These are phyloP conservation scores for Rhyzopertha dominica DNA, from an alignment of 1,140 invertebrate species.

Conservation along the genomic window DNA sequence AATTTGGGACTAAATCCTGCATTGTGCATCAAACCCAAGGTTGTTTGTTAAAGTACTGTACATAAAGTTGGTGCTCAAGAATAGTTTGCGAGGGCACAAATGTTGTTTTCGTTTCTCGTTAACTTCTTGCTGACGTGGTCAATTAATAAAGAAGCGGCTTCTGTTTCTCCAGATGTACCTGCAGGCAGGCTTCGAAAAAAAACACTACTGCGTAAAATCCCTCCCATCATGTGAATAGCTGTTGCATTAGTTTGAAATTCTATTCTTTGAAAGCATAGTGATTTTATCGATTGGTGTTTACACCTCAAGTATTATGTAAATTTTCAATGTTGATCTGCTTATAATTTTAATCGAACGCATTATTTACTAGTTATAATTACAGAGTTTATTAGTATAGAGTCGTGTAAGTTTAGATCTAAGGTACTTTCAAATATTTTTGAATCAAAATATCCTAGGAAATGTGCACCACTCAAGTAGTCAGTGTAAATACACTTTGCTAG, in stretches of 20 bases:
- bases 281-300: conserved; percentile 21
- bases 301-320: conserved; percentile 31
- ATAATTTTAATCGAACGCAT: conserved; percentile 24
- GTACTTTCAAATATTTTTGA: conserved; percentile 8
- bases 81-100: conserved; percentile 24
- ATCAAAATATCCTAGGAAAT: background rate
- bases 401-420: conserved; percentile 13
- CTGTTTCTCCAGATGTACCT: conserved; percentile 28
- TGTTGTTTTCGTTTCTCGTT: conserved; percentile 18
- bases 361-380: conserved; percentile 15
- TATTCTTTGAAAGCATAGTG: conserved; percentile 32
- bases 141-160: conserved; percentile 26
- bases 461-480: conserved; percentile 15
- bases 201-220: conserved; percentile 21
- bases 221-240: conserved; percentile 37
- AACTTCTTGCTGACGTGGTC: conserved; percentile 30
- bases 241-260: conserved; percentile 36
- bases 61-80: conserved; percentile 34
- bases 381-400: conserved; percentile 17
- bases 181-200: conserved; percentile 27
- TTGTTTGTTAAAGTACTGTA: too few relatives aligned
- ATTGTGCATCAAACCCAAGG: too few relatives aligned
- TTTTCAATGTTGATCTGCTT: conserved; percentile 34
- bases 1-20: too few relatives aligned
- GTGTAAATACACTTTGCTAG: conserved; percentile 25